Percentiles rank a stretch among this genome's conserved stretches.
Evolutionary conservation across 2,113 vertebrate species (phyloP).

Genomic region (Emydura subglobosa): DNA sequence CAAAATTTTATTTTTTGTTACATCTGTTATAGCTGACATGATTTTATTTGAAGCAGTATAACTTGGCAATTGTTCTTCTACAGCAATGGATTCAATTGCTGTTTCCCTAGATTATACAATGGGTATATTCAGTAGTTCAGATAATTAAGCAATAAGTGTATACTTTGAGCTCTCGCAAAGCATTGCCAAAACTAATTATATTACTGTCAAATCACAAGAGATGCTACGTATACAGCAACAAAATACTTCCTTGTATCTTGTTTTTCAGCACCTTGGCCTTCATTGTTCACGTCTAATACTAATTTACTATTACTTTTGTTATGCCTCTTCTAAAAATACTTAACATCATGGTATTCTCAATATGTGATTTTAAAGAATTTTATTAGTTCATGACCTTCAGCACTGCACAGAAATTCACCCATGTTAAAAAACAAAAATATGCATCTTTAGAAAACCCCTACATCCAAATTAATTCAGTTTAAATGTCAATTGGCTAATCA

Average conservation of each 20-base stretch:
- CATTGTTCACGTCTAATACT: neutral
- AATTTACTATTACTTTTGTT: neutral
- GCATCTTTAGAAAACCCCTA: neutral
- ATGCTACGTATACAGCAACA: neutral
- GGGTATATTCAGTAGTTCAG: slow-evolving; percentile 59
- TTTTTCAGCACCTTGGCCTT: slow-evolving; percentile 10
- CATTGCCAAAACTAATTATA: slow-evolving; percentile 54
- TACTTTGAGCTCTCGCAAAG: slow-evolving; percentile 52
- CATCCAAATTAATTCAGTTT: neutral
- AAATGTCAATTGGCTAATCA: neutral
- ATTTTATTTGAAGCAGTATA: slow-evolving; percentile 58
- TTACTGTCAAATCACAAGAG: slow-evolving; percentile 34
- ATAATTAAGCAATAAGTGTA: slow-evolving; percentile 69
- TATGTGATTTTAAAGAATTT: neutral
- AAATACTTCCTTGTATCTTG: slow-evolving; percentile 20
- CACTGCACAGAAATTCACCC: neutral
- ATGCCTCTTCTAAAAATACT: slow-evolving; percentile 11
- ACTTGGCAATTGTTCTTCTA: slow-evolving; percentile 69
- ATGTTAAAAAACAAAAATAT: neutral
- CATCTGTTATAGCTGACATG: slow-evolving; percentile 54
- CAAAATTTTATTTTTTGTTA: slow-evolving; percentile 46
- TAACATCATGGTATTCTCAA: neutral
- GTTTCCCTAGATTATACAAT: slow-evolving; percentile 49
- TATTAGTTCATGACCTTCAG: neutral
- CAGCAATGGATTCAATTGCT: slow-evolving; percentile 66